Evolutionary conservation across 2,888 invertebrate species (phyloP), one percentile per base, ranked within the genome.

Genomic region (Drosophila colorata): DNA sequence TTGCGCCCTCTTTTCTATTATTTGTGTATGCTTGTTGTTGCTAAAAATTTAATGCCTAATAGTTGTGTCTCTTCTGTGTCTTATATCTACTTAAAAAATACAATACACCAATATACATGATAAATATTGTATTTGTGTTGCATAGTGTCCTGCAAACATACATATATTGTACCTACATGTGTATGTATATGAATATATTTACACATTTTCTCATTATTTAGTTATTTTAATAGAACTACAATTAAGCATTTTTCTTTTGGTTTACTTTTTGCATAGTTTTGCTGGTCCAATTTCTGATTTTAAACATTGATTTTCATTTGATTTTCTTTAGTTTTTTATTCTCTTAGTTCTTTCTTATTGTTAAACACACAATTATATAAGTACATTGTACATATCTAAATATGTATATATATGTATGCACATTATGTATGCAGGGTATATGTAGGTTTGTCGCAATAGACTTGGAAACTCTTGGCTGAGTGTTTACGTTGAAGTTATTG

Each of bases 281-380:
- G 69, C 77, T 83, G 83, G 83, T 83, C 83, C 89, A 78, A 87
- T 88, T 82, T 75, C 53, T 65, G 69, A 80, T 76, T 78, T 49
- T 46, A 55, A 87, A 71, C 57, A 57, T 70, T 23, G 40, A 63
- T 74, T 80, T 77, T 68, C 44, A 69, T 76, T 79, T 85, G 63
- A 71, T 87, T 83, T 64, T 28, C 47, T 69, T 73, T 66, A 40
- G 14, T 56, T 44, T 33, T 31, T 49, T 43, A 40, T 46, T 55
- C 47, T 33, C 16, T 60, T 35, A 59, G 55, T 35, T 44, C 46
- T 55, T 46, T 33, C 56, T 63, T 77, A 51, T 60, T 52, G 41
- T 41, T 58, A 31, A 37, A 66, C 57, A 59, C 80, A 47, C 63
- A 60, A 46, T 20, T 48, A 49, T 16, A 47, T 43, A 55, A 55